These are phyloP conservation scores for Ferrisia virgata DNA, from an alignment of 2,888 invertebrate species.

Conservation along the genomic window DNA sequence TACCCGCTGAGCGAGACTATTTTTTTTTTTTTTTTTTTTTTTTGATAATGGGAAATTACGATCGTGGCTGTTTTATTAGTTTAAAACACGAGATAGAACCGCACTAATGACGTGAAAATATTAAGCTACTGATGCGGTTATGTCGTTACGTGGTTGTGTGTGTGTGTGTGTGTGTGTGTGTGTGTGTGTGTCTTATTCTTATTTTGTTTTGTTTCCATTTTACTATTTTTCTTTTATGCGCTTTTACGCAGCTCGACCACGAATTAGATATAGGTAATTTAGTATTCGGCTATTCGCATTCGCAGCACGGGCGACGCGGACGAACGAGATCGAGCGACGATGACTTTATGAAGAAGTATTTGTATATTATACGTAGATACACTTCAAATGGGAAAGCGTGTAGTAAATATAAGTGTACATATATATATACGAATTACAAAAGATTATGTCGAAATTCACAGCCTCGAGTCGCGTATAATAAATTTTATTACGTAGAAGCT, in stretches of 20 bases:
- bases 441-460: neutral
- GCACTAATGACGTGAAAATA: neutral
- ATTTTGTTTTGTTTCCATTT: neutral
- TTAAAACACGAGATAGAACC: neutral
- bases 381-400: too few relatives aligned
- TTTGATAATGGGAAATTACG: neutral
- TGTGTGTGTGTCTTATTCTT: neutral
- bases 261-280: neutral
- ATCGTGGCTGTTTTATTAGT: neutral
- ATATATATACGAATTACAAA: neutral
- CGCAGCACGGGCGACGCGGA: too few relatives aligned
- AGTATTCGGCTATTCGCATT: neutral
- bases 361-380: too few relatives aligned
- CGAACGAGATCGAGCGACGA: too few relatives aligned
- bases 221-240: neutral
- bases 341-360: too few relatives aligned
- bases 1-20: neutral
- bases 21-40: too few relatives aligned
- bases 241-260: neutral
- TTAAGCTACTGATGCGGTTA: neutral
- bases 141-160: neutral
- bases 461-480: neutral
- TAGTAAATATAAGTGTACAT: too few relatives aligned
- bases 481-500: neutral
- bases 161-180: too few relatives aligned